These are phyloP conservation scores for Leptobrachium leishanense DNA, from an alignment of 2,113 vertebrate genomes.

Conservation along the genomic window DNA sequence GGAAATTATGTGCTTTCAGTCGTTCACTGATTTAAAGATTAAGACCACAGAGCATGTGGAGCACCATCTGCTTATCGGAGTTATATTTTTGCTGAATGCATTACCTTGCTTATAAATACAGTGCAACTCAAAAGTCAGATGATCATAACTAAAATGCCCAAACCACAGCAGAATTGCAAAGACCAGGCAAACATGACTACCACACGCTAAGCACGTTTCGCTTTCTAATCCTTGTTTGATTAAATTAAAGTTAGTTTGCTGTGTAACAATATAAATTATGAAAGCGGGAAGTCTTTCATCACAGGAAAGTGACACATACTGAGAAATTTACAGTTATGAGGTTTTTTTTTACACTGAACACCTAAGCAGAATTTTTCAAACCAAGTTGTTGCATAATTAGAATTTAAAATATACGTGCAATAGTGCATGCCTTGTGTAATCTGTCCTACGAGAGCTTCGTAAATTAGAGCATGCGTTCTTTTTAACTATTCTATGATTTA, in stretches of 20 bases:
- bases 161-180: not conserved
- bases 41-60: not conserved
- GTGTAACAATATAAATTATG: slow-evolving; percentile 14
- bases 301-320: slow-evolving; percentile 14
- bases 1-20: too few relatives aligned
- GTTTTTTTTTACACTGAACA: slow-evolving; percentile 9
- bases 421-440: slow-evolving; percentile 10
- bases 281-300: not conserved
- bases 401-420: slow-evolving; percentile 23
- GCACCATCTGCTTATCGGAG: slow-evolving; percentile 10
- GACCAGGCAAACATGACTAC: not conserved
- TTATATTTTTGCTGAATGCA: not conserved
- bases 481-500: not conserved
- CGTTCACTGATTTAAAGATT: too few relatives aligned
- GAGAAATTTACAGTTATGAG: slow-evolving; percentile 5
- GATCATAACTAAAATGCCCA: slow-evolving; percentile 3
- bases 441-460: slow-evolving; percentile 27
- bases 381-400: slow-evolving; percentile 32
- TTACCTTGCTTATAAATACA: not conserved
- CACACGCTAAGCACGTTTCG: slow-evolving; percentile 1
- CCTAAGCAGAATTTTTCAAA: slow-evolving; percentile 14
- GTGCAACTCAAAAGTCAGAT: not conserved
- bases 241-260: slow-evolving; percentile 14
- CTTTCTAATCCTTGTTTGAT: slow-evolving; percentile 22
- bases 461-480: slow-evolving; percentile 21